Evolutionary conservation across 2,113 vertebrate species (phyloP), one percentile per base, ranked within the genome.

Genomic region (Urocolius indicus): DNA sequence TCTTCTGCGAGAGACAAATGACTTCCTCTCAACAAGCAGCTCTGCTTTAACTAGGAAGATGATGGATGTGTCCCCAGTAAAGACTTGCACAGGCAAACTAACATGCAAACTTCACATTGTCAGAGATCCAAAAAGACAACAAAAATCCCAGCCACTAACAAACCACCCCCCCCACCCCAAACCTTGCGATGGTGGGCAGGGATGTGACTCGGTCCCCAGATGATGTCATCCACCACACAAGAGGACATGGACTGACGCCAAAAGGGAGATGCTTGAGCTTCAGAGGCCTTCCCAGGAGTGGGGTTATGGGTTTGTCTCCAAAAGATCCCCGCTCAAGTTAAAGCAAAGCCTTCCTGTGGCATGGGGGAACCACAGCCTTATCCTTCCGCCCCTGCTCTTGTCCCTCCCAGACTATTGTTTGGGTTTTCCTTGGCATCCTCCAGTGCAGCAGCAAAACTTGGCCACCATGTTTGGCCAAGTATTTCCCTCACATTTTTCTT

Each of bases 371-470:
- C 2, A 1, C 92, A 83, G 84, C 95, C 96, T 96, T 96, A 62
- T 93, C 97, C 96, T 98, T 98, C 98, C 93, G 29, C 88, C 72
- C 73, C 22, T 45, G 26, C 52, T 1, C 1, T 11, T 26, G 76
- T 79, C 76, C 91, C 90, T 96, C 93, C 80, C 91, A 54, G 20
- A 5, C 95, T n/a, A 96, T 97, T 98, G 97, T 98, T 94, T 81
- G 13, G 52, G 43, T 94, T 91, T 89, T 87, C 94, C 87, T 95
- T 95, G 97, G 96, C 94, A 89, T 94, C 77, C 52, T 76, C 48
- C 73, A 87, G 45, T 0, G 1, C 5, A 57, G 87, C 57, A 82
- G 77, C 74, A 81, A 54, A 16, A 43, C 85, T 76, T 48, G 93
- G 82, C 95, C 86, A 54, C 97, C 95, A 73, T 46, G 91, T 96